Evolutionary conservation across 2,113 vertebrate genomes (phyloP), one percentile per base, ranked within the genome.

Genomic region (Lepus americanus): DNA sequence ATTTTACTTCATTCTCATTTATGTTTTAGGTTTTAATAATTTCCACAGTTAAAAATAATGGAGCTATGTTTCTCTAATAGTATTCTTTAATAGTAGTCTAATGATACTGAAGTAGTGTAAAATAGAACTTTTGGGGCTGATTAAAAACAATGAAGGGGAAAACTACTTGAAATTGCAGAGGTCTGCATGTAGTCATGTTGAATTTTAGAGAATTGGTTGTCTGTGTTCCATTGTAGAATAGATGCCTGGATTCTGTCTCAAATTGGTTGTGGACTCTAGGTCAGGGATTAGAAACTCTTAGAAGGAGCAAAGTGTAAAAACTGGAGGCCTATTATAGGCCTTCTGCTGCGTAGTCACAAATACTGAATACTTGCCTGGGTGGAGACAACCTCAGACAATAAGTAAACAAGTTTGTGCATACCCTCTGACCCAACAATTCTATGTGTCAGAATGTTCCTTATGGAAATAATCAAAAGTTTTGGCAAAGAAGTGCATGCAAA

Each of bases 41-140:
- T 96, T 92, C n/a, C 89, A 1, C 94, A 93, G 19, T 92, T 89
- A 73, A 92, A 83, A 94, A 87, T 92, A 92, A 86, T 83, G 59
- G 12, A 76, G 29, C 17, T 89, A 55, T 9, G 39, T 92, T 87
- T 96, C 27, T 88, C 33, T 90, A 94, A 89, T 85, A 93, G 70
- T 76, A 36, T 85, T 94, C 31, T 85, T 92, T 90, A 85, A 33
- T 82, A 44, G 17, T 79, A 14, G 88, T 94, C 36, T 94, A 89
- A 84, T 79, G 44, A 36, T 80, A 82, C 13, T 92, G 22, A 92
- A 86, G 44, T 86, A 80, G 36, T 76, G 61, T 81, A 19, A 74
- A 10, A n/a, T 49, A 74, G 39, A 86, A 86, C 6, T 9, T 86
- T 79, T 49, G 22, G 29, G 44, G 51, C 19, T 33, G 33, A 88